Evolutionary conservation across 2,888 invertebrate genomes (phyloP), one percentile per base, ranked within the genome.

Genomic region (Hylaea fasciaria): DNA sequence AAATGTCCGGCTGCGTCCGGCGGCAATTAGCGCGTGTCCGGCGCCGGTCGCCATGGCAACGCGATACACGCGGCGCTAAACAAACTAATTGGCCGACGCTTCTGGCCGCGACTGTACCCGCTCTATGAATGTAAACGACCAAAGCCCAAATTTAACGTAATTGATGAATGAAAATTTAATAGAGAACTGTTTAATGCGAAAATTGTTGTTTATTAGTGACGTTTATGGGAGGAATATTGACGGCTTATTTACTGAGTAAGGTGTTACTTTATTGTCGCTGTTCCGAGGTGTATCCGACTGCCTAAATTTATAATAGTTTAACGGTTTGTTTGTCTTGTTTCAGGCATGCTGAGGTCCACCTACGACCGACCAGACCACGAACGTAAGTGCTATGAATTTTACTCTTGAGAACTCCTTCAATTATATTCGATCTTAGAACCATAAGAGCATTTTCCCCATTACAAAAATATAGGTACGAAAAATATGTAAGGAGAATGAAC

Each of bases 341-440:
- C 85, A 92, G 92, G 92, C 85, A 92, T 92, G 92, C 91, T 92
- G 87, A 91, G 92, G 82, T 86, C 89, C 54, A 90, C 91, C 67
- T 92, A 82, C 87, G 92, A 92, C 70, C 84, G 92, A 57, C 86
- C 90, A 80, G 92, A 92, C 76, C 92, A 92, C 92, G 92, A 92
- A 90, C 92, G 92, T 92, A 70, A 92, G 92, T 88, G 54, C 43
- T 52, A 12, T 17, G 17, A 11, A 22, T n/a, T n/a, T n/a, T n/a
- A n/a, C 9, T 11, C 5, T 11, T 11, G 10, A 8, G 2, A 35
- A 35, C 35, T 35, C 11, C 2, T 9, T 9, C n/a, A n/a, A n/a
- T n/a, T n/a, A n/a, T n/a, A n/a, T n/a, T n/a, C n/a, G n/a, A n/a
- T n/a, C n/a, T n/a, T n/a, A n/a, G n/a, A n/a, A n/a, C n/a, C n/a